Base-by-base conservation (phyloP, 2,113 vertebrate genomes). In the Potamarius usumacintae region DNA sequence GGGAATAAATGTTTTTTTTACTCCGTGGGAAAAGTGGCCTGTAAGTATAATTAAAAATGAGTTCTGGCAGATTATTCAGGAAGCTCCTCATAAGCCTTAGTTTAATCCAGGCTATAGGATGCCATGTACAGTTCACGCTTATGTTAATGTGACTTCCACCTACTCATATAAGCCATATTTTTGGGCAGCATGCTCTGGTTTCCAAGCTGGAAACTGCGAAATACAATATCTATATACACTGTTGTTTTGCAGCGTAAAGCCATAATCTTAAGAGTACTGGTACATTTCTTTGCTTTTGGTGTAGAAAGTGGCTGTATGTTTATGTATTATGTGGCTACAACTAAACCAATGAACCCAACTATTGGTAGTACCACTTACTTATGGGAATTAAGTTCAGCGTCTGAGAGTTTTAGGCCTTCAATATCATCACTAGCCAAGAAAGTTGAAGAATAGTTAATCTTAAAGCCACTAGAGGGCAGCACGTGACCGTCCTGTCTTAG, bases 401-500 rank as follows among this genome's bases (percentile, higher is more conserved):
- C 20, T 76, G 74, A 5, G 5, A 50, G 22, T 9, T 48, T 50
- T 11, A 20, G 17, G 2, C 2, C 10, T 20, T 76, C 6, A 52
- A 52, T 25, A 50, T 12, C 1, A 42, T 76, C 18, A 50, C 18
- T 25, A 20, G 1, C 2, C 4, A 50, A 50, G 11, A 55, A 15
- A 15, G 55, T 62, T 77, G n/a, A 0, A 22, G 34, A 55, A 55
- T 20, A 1, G 5, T 53, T 18, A 8, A 5, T 8, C 12, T 20
- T 52, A 52, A 0, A 18, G 67, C 60, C 89, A 83, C 83, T 63
- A 86, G 89, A 90, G 89, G 84, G 86, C 62, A 86, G 83, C 86
- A 85, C n/a, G 2, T n/a, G n/a, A 63, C 65, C 63, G 10, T 27
- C 27, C 22, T 62, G 42, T 25, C 72, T 55, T 5, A 5, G 25